A percentile compares a stretch with the other conserved stretches of the same genome.
Evolutionary conservation across 2,888 invertebrate genomes (phyloP).

Genomic region (Athetis lepigone): DNA sequence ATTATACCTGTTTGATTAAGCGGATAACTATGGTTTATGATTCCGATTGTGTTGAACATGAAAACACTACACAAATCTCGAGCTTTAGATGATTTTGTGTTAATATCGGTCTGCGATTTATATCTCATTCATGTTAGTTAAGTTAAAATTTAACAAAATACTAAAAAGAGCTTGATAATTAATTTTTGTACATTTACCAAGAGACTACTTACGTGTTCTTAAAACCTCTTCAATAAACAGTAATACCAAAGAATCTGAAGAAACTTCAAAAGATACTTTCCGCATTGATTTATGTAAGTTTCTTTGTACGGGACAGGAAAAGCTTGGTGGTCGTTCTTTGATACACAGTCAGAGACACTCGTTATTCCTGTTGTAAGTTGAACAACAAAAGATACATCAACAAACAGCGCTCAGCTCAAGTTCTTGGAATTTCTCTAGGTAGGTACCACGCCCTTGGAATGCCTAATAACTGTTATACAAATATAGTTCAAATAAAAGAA

Average conservation of each 20-base stretch:
- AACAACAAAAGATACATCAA: constrained; percentile 73
- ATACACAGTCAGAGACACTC: constrained; percentile 64
- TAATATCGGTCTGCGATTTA: background rate
- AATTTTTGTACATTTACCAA: background rate
- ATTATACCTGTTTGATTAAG: constrained; percentile 44
- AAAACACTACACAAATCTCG: constrained; percentile 5
- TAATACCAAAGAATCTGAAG: constrained; percentile 21
- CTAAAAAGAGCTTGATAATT: no score
- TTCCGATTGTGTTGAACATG: constrained; percentile 19
- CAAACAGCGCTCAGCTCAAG: constrained; percentile 68
- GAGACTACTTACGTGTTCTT: background rate
- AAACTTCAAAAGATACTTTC: constrained; percentile 43
- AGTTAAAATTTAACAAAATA: background rate
- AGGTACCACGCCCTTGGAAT: constrained; percentile 59
- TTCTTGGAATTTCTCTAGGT: constrained; percentile 71
- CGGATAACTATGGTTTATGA: constrained; percentile 26
- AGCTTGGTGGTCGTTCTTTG: constrained; percentile 69
- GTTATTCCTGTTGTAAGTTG: constrained; percentile 61
- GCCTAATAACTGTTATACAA: constrained; percentile 35
- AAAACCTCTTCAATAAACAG: background rate
- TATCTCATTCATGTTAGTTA: background rate
- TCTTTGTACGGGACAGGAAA: constrained; percentile 65
- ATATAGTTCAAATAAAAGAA: constrained; percentile 13
- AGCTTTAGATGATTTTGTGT: constrained; percentile 6
- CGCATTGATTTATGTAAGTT: constrained; percentile 54